Percentiles rank a stretch among this genome's conserved stretches.
Conservation (phyloP, 2,797 vertebrate genomes). For the Lagorchestes hirsutus region DNA sequence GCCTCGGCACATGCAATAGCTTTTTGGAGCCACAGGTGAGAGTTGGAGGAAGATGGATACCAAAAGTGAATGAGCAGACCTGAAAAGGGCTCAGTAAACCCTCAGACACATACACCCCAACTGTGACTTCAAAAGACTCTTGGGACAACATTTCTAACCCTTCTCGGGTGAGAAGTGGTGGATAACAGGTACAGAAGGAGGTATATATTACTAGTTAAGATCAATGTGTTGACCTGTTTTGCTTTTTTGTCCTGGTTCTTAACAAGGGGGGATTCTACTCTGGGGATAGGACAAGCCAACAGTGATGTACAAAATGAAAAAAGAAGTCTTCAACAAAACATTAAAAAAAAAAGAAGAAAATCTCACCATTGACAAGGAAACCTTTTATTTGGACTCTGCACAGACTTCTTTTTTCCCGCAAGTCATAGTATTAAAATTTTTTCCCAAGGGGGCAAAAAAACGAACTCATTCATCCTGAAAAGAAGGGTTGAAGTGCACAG, state of each 20-base stretch:
- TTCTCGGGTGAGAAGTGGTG: not conserved
- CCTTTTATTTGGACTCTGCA: not conserved
- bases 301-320: not conserved
- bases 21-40: not conserved
- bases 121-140: not conserved
- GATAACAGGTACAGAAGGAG: not conserved
- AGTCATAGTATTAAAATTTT: not conserved
- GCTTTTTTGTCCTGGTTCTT: not conserved
- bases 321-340: not conserved
- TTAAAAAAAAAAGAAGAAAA: not conserved
- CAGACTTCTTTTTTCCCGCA: not conserved
- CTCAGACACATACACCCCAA: not conserved
- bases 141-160: not conserved
- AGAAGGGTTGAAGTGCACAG: not conserved
- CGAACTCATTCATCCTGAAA: slow-evolving; percentile 1
- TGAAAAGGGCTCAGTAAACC: no score
- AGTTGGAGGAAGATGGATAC: not conserved
- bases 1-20: not conserved
- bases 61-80: no score
- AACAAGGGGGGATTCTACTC: not conserved
- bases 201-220: not conserved
- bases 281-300: not conserved
- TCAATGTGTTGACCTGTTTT: not conserved
- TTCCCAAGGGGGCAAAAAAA: not conserved
- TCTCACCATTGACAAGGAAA: not conserved